Base-by-base conservation (phyloP, 35 echinoderm and acorn worm genomes). In the Apostichopus japonicus region DNA sequence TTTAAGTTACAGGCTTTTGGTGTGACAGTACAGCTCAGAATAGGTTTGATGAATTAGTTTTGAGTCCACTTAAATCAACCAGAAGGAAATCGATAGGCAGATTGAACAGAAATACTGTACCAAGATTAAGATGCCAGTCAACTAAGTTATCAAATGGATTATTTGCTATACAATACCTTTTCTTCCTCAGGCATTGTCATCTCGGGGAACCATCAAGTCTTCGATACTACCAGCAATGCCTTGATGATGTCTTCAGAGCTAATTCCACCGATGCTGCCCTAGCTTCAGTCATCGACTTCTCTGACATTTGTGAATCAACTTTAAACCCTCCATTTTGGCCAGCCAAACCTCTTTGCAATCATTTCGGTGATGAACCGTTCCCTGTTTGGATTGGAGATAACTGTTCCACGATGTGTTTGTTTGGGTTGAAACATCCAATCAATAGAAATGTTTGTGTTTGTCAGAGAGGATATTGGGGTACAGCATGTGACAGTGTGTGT, bases 311-410 rank as follows among this genome's bases (percentile, higher is more conserved):
- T 79, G 92, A 95, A 63, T 53, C 87, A 63, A 77, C 88, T 6
- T 84, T 98, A 17, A 65, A 79, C 10, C 79, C 94, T 53, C 73
- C 94, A 21, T 58, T 77, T 59, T 95, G 92, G 94, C 96, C 96
- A 16, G 96, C 96, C 53, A 71, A 91, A 75, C 93, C 92, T 92
- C 96, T 98, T 19, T 98, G 96, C 78, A 98, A 98, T 91, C 70
- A 80, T 6, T 98, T 98, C 83, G 92, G 92, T 6, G 88, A 91
- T 81, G 83, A 87, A 5, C 87, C 92, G 9, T 98, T 98, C 82
- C 96, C 96, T 53, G n/a, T 93, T 5, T 98, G 96, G 96, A 98
- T 98, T 79, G 96, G 96, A 21, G 94, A 98, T 65, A 84, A 87
- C 72, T 98, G 96, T 82, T 73, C 93, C 70, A 95, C 91, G 55